phyloP scores from a whole-genome alignment of 2,113 vertebrate genomes.

The Psittacus erithacus region DNA sequence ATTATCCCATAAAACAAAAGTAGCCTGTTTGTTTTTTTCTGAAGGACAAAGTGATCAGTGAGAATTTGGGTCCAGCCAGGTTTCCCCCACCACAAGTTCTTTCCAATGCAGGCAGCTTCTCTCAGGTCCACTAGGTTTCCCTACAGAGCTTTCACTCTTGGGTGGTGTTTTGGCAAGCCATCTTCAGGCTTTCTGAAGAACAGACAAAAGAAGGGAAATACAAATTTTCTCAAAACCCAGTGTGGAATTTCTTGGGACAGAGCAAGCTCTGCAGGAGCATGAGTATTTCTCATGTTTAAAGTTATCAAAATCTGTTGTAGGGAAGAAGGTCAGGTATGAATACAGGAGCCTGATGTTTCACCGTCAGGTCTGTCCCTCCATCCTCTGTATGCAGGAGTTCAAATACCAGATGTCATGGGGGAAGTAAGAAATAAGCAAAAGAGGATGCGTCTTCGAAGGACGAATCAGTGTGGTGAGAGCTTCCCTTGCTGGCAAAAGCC shows the following conservation, averaged over 20 bases:
- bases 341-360: not conserved
- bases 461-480: not conserved
- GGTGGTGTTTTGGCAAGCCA: not conserved
- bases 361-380: not conserved
- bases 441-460: not conserved
- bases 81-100: not conserved
- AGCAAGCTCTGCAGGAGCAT: not conserved
- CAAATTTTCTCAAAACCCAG: not conserved
- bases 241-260: not conserved
- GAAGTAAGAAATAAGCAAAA: not conserved
- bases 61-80: not conserved
- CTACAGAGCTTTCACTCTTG: not conserved
- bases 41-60: not conserved
- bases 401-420: not conserved
- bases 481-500: constrained; percentile 19
- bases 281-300: not conserved
- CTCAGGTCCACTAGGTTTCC: accelerated
- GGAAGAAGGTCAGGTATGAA: not conserved
- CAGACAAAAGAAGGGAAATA: not conserved
- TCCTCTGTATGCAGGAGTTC: not conserved
- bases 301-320: not conserved
- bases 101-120: not conserved
- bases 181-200: not conserved
- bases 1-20: not conserved
- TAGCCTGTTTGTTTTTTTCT: not conserved